Evolutionary conservation across 2,113 vertebrate species (phyloP).

Genomic region (Phoenicopterus ruber): DNA sequence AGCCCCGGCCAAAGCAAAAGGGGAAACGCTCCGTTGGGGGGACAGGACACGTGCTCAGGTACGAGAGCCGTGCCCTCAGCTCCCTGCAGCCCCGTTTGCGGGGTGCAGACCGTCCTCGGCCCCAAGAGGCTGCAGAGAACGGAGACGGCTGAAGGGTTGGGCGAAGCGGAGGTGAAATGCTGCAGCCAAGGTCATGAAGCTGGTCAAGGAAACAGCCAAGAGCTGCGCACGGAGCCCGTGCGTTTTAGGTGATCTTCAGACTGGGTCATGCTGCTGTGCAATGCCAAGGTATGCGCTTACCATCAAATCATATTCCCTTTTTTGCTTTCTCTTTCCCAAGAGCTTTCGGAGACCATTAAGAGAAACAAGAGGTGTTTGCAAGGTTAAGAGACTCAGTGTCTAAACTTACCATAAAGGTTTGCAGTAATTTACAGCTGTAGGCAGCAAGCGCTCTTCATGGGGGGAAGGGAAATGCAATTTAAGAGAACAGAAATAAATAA

Average conservation of each 20-base stretch:
- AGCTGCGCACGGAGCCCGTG: accelerated
- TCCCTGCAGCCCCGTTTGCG: neutral
- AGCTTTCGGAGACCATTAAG: neutral
- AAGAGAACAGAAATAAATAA: slow-evolving; percentile 59
- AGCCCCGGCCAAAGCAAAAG: neutral
- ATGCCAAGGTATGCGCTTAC: neutral
- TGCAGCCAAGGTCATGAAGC: neutral
- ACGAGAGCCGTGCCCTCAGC: neutral
- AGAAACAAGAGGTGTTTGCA: slow-evolving; percentile 30
- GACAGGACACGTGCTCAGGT: accelerated
- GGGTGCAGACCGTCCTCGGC: neutral
- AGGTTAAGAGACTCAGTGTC: slow-evolving; percentile 51
- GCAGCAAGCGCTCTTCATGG: neutral
- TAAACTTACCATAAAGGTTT: slow-evolving; percentile 20
- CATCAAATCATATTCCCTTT: neutral
- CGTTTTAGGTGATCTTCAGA: neutral
- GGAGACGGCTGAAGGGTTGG: neutral
- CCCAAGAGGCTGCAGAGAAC: neutral
- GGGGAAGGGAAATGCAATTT: slow-evolving; percentile 59
- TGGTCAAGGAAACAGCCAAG: neutral
- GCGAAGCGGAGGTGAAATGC: neutral
- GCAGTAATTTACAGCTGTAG: slow-evolving; percentile 54
- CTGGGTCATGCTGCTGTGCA: accelerated
- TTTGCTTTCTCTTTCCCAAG: neutral
- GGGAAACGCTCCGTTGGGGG: accelerated